Conservation (phyloP, 2,797 vertebrate species). For the Phoeniculus purpureus region DNA sequence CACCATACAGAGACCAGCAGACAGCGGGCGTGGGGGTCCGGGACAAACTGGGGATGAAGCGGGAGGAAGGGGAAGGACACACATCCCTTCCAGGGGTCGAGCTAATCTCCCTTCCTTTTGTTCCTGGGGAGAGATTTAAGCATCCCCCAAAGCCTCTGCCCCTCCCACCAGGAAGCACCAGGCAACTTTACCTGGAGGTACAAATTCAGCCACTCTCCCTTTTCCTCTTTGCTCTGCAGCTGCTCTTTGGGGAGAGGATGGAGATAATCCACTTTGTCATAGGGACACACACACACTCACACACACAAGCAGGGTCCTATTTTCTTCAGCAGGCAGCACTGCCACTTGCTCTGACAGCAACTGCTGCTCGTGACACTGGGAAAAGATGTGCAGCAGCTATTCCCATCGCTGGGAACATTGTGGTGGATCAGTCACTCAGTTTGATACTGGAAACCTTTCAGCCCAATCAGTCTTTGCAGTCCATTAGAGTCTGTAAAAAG, state of each 20-base stretch:
- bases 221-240: conserved; percentile 40
- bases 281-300: not conserved
- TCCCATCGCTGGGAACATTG: not conserved
- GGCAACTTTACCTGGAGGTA: conserved; percentile 55
- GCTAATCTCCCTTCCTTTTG: conserved; percentile 39
- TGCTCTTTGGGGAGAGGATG: conserved; percentile 33
- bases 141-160: conserved; percentile 28
- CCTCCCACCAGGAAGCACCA: conserved; percentile 55
- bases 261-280: conserved; percentile 52
- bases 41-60: not conserved
- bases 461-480: not conserved
- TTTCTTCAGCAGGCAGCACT: not conserved
- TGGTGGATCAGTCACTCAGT: no score
- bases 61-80: not conserved
- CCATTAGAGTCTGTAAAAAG: not conserved
- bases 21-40: not conserved
- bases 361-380: not conserved
- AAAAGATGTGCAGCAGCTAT: not conserved
- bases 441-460: not conserved
- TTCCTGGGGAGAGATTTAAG: conserved; percentile 10
- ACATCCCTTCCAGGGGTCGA: not conserved
- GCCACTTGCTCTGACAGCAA: not conserved
- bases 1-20: not conserved
- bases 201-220: conserved; percentile 63
- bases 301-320: not conserved